Conservation (phyloP, 2,797 vertebrate species). For the Pipistrellus kuhlii region DNA sequence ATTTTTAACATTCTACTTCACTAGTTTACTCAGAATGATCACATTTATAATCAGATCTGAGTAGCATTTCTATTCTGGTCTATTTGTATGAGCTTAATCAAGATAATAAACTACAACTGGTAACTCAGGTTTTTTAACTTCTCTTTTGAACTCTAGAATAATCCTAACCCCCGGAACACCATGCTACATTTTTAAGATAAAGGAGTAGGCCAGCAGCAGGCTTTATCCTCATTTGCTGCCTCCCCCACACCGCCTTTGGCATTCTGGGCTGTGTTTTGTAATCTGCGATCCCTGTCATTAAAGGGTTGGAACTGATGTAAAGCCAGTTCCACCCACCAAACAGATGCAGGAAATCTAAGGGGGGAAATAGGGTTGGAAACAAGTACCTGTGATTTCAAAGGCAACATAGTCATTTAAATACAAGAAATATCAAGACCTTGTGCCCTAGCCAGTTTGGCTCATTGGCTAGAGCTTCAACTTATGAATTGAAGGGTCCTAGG, state of each 20-base stretch:
- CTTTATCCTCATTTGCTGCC: conserved; percentile 35
- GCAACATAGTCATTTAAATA: neutral
- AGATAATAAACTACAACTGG: conserved; percentile 57
- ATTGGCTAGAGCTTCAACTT: too few species aligned
- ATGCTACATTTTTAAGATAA: conserved; percentile 25
- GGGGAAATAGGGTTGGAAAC: conserved; percentile 34
- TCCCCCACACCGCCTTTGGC: neutral
- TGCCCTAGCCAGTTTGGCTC: too few species aligned
- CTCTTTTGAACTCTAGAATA: neutral
- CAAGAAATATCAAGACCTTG: neutral
- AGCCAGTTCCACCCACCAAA: conserved; percentile 52
- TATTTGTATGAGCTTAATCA: conserved; percentile 16
- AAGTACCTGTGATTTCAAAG: conserved; percentile 57
- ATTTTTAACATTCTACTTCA: neutral
- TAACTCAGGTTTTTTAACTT: conserved; percentile 30
- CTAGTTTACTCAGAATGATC: conserved; percentile 24
- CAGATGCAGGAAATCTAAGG: conserved; percentile 26
- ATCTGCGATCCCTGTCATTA: conserved; percentile 59
- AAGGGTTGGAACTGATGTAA: conserved; percentile 35
- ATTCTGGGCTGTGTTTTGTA: conserved; percentile 11
- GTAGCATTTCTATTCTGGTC: neutral
- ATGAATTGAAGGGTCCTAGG: too few species aligned
- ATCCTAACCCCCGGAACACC: neutral
- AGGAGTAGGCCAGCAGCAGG: conserved; percentile 37
- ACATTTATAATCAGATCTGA: conserved; percentile 23